phyloP scores from a whole-genome alignment of 2,797 vertebrate genomes.

The Enteromius paludinosus region DNA sequence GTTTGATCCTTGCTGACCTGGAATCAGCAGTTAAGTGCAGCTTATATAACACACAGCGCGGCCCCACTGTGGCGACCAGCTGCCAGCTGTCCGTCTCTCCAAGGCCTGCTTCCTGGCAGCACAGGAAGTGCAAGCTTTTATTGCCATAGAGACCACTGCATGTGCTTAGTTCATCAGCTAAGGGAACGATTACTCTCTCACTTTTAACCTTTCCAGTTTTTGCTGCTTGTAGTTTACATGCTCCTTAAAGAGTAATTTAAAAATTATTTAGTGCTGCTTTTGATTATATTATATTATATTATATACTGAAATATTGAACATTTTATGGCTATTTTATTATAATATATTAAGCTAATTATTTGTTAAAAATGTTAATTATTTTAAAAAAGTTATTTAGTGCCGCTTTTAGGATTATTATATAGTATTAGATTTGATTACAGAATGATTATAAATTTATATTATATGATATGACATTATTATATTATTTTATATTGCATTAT shows the following conservation, averaged over 20 bases:
- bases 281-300: neutral
- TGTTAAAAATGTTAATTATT: too few relatives aligned
- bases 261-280: neutral
- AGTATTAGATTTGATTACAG: too few relatives aligned
- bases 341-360: too few relatives aligned
- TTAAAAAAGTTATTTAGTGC: neutral
- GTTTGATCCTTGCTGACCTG: constrained; percentile 62
- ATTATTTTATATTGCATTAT: neutral
- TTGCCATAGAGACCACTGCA: constrained; percentile 19
- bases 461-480: neutral
- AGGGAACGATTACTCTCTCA: constrained; percentile 3
- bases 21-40: constrained; percentile 53
- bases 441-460: neutral
- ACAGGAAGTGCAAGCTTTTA: constrained; percentile 42
- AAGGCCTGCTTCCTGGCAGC: constrained; percentile 45
- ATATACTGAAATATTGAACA: neutral
- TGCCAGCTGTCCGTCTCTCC: constrained; percentile 52
- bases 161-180: constrained; percentile 21
- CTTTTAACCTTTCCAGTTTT: constrained; percentile 25
- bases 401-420: neutral
- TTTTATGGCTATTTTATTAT: too few relatives aligned
- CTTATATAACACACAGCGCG: constrained; percentile 46
- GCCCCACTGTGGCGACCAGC: constrained; percentile 21
- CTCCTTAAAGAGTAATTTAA: neutral
- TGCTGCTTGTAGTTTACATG: neutral